Conservation (phyloP, 2,888 invertebrate genomes). For the Rhorus exstirpatorius region DNA sequence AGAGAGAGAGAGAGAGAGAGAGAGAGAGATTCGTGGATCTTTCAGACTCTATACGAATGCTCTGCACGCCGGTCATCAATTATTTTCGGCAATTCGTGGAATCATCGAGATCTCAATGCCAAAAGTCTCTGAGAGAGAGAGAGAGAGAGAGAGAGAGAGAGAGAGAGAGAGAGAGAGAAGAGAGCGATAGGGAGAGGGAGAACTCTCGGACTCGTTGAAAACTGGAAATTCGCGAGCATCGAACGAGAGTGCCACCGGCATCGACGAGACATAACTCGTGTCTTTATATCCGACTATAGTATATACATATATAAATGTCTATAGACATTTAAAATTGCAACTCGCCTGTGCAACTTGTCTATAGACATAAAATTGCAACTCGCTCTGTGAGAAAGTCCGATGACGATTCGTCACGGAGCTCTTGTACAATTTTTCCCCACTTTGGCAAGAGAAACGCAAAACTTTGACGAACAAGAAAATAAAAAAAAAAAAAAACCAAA, state of each 20-base stretch:
- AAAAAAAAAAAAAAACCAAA: too few relatives aligned
- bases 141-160: background rate
- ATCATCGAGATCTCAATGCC: slow-evolving; percentile 34
- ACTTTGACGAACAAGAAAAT: too few relatives aligned
- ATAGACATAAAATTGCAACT: too few relatives aligned
- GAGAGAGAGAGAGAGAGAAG: background rate
- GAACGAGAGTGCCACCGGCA: slow-evolving; percentile 52
- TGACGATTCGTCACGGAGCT: too few relatives aligned
- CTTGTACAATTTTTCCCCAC: too few relatives aligned
- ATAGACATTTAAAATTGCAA: background rate
- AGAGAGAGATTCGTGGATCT: slow-evolving; percentile 27
- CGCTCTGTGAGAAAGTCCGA: too few relatives aligned
- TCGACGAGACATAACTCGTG: slow-evolving; percentile 24
- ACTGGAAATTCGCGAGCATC: slow-evolving; percentile 64
- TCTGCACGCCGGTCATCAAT: slow-evolving; percentile 70
- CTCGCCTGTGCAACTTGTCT: background rate
- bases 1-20: slow-evolving; percentile 27
- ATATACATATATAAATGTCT: too few relatives aligned
- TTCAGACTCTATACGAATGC: slow-evolving; percentile 45
- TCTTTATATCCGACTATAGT: too few relatives aligned
- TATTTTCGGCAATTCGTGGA: slow-evolving; percentile 74
- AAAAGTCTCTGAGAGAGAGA: slow-evolving; percentile 1
- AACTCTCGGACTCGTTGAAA: slow-evolving; percentile 61
- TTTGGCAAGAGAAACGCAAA: too few relatives aligned
- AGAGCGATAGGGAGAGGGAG: background rate